Conservation (phyloP, 37 sponge, comb jelly and placozoan genomes). For the Ephydatia muelleri region DNA sequence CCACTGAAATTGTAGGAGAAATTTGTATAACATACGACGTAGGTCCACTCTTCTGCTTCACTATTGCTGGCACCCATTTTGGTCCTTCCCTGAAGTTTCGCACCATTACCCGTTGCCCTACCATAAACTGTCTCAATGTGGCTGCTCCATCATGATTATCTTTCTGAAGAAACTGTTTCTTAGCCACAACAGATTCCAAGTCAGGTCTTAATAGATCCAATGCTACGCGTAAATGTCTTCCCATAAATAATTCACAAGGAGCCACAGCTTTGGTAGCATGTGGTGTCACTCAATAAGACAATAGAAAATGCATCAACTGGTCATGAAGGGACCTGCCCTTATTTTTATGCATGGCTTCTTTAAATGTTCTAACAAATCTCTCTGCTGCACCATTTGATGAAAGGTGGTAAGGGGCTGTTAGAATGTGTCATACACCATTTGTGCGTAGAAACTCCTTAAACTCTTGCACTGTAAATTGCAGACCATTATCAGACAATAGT, state of each 20-base stretch:
- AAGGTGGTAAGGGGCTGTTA: conserved; percentile 7
- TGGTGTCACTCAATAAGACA: background rate
- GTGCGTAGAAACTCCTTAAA: background rate
- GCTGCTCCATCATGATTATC: conserved; percentile 9
- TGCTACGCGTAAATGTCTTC: conserved; percentile 1
- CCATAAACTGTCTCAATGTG: background rate
- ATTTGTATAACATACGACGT: background rate
- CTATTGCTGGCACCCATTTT: conserved; percentile 12
- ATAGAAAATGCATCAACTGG: background rate
- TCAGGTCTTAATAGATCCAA: conserved; percentile 27
- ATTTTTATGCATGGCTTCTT: background rate
- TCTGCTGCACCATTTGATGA: no score
- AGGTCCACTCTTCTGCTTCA: conserved; percentile 4
- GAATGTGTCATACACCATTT: conserved; percentile 18
- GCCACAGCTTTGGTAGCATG: conserved; percentile 9
- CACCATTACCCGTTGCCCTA: conserved; percentile 32
- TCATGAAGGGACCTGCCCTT: background rate
- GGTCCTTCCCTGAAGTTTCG: conserved; percentile 28
- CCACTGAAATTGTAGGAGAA: no score
- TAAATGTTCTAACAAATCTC: conserved; percentile 28
- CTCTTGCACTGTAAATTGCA: conserved; percentile 24
- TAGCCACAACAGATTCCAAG: background rate
- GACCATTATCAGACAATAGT: conserved; percentile 22
- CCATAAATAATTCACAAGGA: conserved; percentile 15
- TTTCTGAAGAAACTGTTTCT: conserved; percentile 24